Conservation (phyloP, 2,888 invertebrate genomes). For the Cantharis nigra region DNA sequence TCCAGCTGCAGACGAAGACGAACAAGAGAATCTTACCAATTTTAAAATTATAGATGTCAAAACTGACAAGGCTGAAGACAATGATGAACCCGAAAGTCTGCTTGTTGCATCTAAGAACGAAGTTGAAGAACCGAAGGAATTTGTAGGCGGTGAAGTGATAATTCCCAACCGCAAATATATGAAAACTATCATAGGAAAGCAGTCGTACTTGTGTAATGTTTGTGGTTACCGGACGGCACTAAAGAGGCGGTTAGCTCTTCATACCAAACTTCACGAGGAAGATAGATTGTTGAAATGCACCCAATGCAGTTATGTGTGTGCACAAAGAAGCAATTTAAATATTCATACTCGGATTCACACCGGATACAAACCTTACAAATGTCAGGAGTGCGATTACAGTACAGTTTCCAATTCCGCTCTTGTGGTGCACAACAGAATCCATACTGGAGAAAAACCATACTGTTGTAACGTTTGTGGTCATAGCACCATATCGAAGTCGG, state of each 20-base stretch:
- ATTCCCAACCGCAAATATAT: neutral
- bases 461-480: conserved; percentile 19
- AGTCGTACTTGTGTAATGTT: conserved; percentile 7
- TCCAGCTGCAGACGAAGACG: neutral
- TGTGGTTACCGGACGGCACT: conserved; percentile 18
- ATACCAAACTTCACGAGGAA: conserved; percentile 19
- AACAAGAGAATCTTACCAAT: neutral
- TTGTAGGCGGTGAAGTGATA: neutral
- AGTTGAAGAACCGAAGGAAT: neutral
- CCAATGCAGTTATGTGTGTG: conserved; percentile 20
- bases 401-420: conserved; percentile 18
- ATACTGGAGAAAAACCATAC: conserved; percentile 23
- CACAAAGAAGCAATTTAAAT: conserved; percentile 18
- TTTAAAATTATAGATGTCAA: neutral
- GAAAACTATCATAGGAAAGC: conserved; percentile 10
- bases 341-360: conserved; percentile 20
- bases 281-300: conserved; percentile 18
- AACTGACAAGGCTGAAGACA: conserved; percentile 2
- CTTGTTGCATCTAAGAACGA: neutral
- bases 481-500: conserved; percentile 21
- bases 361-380: conserved; percentile 20
- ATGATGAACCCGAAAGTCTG: neutral
- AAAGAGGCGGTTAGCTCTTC: conserved; percentile 14
- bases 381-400: conserved; percentile 15
- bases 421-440: conserved; percentile 15